Conservation (phyloP, 2,113 vertebrate genomes). For the Urocitellus parryii region DNA sequence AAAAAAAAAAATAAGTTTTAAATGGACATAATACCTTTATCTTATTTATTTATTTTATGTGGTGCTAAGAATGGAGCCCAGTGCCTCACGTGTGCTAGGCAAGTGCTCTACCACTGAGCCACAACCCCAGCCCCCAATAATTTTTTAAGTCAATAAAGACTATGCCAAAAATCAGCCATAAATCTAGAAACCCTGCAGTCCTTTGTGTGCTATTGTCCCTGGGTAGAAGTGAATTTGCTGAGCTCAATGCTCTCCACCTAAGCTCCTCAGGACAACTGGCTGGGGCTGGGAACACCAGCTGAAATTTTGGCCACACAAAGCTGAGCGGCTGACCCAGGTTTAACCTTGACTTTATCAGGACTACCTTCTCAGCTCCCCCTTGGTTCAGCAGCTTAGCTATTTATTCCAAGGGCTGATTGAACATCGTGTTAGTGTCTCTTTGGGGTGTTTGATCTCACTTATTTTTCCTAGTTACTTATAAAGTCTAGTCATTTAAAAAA, state of each 20-base stretch:
- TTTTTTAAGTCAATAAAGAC: slow-evolving; percentile 21
- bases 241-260: not conserved
- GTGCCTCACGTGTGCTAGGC: too few species aligned
- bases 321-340: not conserved
- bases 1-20: too few species aligned
- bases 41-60: too few species aligned
- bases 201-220: not conserved
- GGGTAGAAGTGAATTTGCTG: not conserved
- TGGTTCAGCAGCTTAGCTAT: slow-evolving; percentile 32
- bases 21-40: too few species aligned
- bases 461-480: not conserved
- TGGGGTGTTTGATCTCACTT: not conserved
- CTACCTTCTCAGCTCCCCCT: not conserved
- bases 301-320: slow-evolving; percentile 1
- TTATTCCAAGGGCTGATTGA: not conserved
- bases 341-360: slow-evolving; percentile 61
- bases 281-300: not conserved
- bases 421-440: not conserved
- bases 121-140: too few species aligned
- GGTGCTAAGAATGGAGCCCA: too few species aligned
- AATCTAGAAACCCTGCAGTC: slow-evolving; percentile 27
- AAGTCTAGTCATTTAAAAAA: not conserved
- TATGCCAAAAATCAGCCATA: not conserved
- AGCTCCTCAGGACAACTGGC: not conserved
- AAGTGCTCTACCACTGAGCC: too few species aligned